Evolutionary conservation across 1,140 invertebrate genomes (phyloP), one percentile per base, ranked within the genome.

Genomic region (Acyrthosiphon pisum): DNA sequence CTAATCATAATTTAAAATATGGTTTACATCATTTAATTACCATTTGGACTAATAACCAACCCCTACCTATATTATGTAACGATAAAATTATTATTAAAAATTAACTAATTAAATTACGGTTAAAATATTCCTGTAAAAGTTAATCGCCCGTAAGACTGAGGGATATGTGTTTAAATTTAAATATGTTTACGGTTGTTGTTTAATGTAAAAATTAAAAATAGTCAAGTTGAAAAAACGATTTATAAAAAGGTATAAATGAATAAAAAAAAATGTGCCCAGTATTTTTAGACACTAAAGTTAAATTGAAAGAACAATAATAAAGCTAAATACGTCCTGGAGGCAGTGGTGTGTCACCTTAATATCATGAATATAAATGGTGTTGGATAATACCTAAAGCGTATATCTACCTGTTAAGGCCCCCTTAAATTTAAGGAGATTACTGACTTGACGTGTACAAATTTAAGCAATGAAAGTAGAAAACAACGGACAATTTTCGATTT

Each of bases 321-420:
- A 86, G 44, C 26, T 41, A 46, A 86, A 30, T 46, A 44, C 26
- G 41, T 14, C 84, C 26, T 23, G 14, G 30, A 46, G 26, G 84
- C 23, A 30, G 11, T 37, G 22, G 35, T 83, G 35, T 83, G 35
- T 86, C 84, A 86, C 84, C 84, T 86, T 86, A 86, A 46, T 44
- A 86, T 86, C 84, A 46, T 86, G 84, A 86, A 86, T 86, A 86
- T 41, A 86, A 86, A 86, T 86, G 41, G 41, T 30, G 22, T 46
- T 46, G 84, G 44, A 30, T 86, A 30, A 30, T 86, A 86, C 41
- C 14, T 30, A 30, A 86, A 86, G 84, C 26, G 26, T 86, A 26
- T 86, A 46, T 46, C 6, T 83, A 23, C 35, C 41, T 86, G 41
- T 26, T 0, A 26, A 44, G 23, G 18, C 41, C 14, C 84, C 2